Evolutionary conservation across 2,797 vertebrate species (phyloP).

Genomic region (Trichosurus vulpecula): DNA sequence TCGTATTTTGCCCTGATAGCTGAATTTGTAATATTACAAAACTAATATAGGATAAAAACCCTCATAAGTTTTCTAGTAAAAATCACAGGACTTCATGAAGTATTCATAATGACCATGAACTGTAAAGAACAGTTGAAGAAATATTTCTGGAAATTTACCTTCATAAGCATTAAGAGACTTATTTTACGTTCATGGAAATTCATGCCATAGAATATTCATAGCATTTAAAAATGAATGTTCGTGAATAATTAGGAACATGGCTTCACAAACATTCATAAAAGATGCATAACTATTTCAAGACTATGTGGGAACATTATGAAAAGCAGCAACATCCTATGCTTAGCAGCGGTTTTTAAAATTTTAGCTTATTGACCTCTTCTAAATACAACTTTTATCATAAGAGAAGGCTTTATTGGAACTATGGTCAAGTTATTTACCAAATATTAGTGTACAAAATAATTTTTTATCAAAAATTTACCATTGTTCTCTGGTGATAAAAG

Average conservation of each 20-base stretch:
- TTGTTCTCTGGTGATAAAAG: constrained; percentile 29
- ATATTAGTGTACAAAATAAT: not conserved
- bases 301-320: constrained; percentile 55
- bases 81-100: constrained; percentile 52
- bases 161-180: constrained; percentile 13
- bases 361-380: constrained; percentile 64
- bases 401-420: not conserved
- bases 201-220: constrained; percentile 56
- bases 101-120: constrained; percentile 51
- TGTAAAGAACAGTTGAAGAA: constrained; percentile 55
- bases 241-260: constrained; percentile 58
- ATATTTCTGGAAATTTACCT: constrained; percentile 40
- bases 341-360: constrained; percentile 59
- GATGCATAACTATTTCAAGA: constrained; percentile 50
- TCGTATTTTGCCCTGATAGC: constrained; percentile 11
- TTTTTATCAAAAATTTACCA: not conserved
- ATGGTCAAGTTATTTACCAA: constrained; percentile 11
- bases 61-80: not conserved
- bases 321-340: constrained; percentile 50
- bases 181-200: constrained; percentile 68
- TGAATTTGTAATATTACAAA: constrained; percentile 40
- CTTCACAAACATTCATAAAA: constrained; percentile 70
- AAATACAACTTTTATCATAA: constrained; percentile 42
- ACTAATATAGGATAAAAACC: constrained; percentile 54
- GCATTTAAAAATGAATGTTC: constrained; percentile 69